Evolutionary conservation across 2,888 invertebrate genomes (phyloP).

Genomic region (Leptinotarsa juncta): DNA sequence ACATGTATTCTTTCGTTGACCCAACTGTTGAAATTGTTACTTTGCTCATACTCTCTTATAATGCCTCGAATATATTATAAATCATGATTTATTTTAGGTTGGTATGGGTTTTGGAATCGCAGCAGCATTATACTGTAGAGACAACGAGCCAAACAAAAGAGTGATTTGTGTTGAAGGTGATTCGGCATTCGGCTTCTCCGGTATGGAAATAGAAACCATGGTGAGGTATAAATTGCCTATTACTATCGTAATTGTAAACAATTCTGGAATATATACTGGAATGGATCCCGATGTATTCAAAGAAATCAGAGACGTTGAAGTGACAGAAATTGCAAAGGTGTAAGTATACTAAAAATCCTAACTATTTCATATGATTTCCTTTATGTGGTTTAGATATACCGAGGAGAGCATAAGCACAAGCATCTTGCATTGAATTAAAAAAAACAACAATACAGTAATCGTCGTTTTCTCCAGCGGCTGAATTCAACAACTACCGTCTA

Average conservation of each 20-base stretch:
- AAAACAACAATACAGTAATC: too few relatives aligned
- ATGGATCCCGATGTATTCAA: slow-evolving; percentile 81
- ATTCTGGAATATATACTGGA: slow-evolving; percentile 94
- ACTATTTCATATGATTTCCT: too few relatives aligned
- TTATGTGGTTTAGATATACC: too few relatives aligned
- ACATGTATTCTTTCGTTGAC: too few relatives aligned
- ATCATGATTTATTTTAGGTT: slow-evolving; percentile 66
- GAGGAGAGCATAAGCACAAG: too few relatives aligned
- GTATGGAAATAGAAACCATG: slow-evolving; percentile 98
- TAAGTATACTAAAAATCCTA: slow-evolving; percentile 65
- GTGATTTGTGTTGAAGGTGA: slow-evolving; percentile 97
- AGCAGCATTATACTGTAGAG: slow-evolving; percentile 89
- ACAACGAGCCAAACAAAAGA: slow-evolving; percentile 81
- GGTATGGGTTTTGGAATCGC: slow-evolving; percentile 93
- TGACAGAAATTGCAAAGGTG: slow-evolving; percentile 80
- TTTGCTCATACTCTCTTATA: too few relatives aligned
- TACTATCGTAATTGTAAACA: slow-evolving; percentile 91
- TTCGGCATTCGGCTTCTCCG: slow-evolving; percentile 97
- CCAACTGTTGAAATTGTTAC: too few relatives aligned
- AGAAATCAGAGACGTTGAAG: slow-evolving; percentile 70
- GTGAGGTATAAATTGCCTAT: slow-evolving; percentile 93
- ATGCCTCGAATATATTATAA: not conserved
- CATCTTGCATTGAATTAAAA: too few relatives aligned
- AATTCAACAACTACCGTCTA: too few relatives aligned
- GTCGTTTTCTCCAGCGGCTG: too few relatives aligned